These are phyloP conservation scores for Sinocyclocheilus anshuiensis DNA, from an alignment of 2,113 vertebrate genomes.

Conservation along the genomic window DNA sequence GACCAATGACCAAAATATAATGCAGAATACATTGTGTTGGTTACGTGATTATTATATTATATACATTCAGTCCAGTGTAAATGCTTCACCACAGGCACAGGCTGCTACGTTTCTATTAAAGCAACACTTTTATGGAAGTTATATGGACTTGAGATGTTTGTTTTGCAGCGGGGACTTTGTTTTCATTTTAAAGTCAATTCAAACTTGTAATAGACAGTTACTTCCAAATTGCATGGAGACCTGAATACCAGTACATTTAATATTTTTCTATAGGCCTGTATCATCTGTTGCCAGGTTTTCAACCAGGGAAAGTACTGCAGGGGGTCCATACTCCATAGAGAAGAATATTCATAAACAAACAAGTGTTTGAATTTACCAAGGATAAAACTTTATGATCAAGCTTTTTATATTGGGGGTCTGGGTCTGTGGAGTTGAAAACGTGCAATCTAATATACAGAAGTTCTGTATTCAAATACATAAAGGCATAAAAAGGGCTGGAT, in stretches of 20 bases:
- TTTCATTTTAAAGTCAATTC: not conserved
- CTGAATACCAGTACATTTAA: not conserved
- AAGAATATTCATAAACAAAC: not conserved
- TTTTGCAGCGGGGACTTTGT: not conserved
- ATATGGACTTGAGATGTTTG: not conserved
- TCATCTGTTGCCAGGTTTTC: not conserved
- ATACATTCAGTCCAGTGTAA: not conserved
- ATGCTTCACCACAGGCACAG: not conserved
- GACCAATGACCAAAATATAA: not conserved
- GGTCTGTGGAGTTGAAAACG: not conserved
- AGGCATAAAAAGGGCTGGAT: not conserved
- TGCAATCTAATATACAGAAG: not conserved
- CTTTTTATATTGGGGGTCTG: not conserved
- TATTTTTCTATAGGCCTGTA: too few relatives aligned
- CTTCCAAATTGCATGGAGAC: not conserved
- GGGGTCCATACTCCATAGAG: not conserved
- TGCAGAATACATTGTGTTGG: not conserved
- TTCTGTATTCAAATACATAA: not conserved
- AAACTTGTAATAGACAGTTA: not conserved
- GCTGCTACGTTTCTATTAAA: not conserved
- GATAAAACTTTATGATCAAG: not conserved
- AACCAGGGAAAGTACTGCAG: not conserved
- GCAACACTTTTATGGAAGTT: not conserved
- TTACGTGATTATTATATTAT: not conserved
- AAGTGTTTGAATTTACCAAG: too few relatives aligned